Evolutionary conservation across 92 coral and sea anemone species (phyloP).

Genomic region (Zoanthus sansibaricus): DNA sequence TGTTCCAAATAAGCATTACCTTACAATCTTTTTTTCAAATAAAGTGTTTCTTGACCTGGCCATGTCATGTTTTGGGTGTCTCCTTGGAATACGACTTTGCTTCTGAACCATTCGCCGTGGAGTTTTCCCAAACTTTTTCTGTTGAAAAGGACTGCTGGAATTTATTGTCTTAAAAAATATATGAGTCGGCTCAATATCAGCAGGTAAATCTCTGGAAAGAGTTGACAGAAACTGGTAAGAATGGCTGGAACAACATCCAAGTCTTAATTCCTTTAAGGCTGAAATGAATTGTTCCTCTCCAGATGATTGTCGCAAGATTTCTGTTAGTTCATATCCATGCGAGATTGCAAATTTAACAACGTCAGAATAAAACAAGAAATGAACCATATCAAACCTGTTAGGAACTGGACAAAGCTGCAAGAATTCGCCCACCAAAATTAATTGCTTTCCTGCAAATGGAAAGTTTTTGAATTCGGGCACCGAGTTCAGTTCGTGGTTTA

Average conservation of each 20-base stretch:
- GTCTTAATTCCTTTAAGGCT: background rate
- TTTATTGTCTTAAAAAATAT: conserved; percentile 38
- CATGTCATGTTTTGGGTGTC: conserved; percentile 26
- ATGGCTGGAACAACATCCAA: conserved; percentile 7
- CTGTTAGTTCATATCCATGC: conserved; percentile 3
- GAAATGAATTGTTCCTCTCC: background rate
- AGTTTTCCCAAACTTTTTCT: background rate
- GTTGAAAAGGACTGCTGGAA: background rate
- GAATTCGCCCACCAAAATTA: conserved; percentile 43
- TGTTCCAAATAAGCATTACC: conserved; percentile 47
- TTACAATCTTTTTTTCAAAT: conserved; percentile 24
- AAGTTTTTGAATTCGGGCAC: background rate
- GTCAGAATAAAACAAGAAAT: conserved; percentile 27
- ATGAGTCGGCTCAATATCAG: conserved; percentile 7
- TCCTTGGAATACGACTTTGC: conserved; percentile 17
- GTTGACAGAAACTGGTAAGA: background rate
- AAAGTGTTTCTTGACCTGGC: conserved; percentile 33
- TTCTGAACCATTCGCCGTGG: background rate
- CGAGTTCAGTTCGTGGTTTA: conserved; percentile 11
- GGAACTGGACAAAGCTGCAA: conserved; percentile 46
- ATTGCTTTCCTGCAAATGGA: conserved; percentile 44
- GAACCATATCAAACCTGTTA: conserved; percentile 17
- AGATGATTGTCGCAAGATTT: conserved; percentile 16
- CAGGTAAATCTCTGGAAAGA: background rate
- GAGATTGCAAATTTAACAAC: conserved; percentile 7